A percentile compares a stretch with the other conserved stretches of the same genome.
phyloP scores from a whole-genome alignment of 2,888 invertebrate genomes.

The Drosophila bunnanda region DNA sequence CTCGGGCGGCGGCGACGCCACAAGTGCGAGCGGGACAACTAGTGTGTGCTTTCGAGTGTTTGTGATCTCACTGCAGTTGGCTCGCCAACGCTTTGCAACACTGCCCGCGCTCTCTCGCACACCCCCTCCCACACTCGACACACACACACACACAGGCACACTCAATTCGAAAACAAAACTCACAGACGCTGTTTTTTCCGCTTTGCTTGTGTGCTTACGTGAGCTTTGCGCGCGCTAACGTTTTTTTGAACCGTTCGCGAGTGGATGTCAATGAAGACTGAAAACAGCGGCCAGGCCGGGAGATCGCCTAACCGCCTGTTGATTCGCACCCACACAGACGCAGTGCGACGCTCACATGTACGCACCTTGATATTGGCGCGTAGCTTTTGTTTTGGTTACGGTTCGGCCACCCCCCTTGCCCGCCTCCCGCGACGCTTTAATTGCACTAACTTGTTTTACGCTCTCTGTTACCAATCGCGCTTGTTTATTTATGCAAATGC shows the following conservation, averaged over 20 bases:
- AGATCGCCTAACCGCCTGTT: slow-evolving; percentile 81
- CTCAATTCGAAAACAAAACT: slow-evolving; percentile 48
- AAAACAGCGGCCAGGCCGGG: slow-evolving; percentile 1
- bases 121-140: slow-evolving; percentile 7
- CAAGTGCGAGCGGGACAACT: slow-evolving; percentile 59
- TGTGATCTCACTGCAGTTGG: slow-evolving; percentile 53
- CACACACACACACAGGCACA: slow-evolving; percentile 31
- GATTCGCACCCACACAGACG: slow-evolving; percentile 47
- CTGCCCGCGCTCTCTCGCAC: slow-evolving; percentile 27
- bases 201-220: slow-evolving; percentile 34
- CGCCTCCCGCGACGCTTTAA: slow-evolving; percentile 23
- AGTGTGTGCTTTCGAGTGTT: slow-evolving; percentile 9
- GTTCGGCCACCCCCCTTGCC: slow-evolving; percentile 1
- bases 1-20: slow-evolving; percentile 36
- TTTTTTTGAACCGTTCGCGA: slow-evolving; percentile 70
- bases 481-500: slow-evolving; percentile 38
- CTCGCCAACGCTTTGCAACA: slow-evolving; percentile 60
- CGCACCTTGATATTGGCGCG: slow-evolving; percentile 31
- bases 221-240: slow-evolving; percentile 61
- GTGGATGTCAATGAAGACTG: slow-evolving; percentile 71
- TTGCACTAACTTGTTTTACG: slow-evolving; percentile 43
- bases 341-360: slow-evolving; percentile 3
- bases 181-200: slow-evolving; percentile 51
- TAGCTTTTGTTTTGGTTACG: slow-evolving; percentile 44
- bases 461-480: slow-evolving; percentile 29